Percentiles rank a stretch among this genome's conserved stretches.
Evolutionary conservation across 2,888 invertebrate genomes (phyloP).

Genomic region (Lochmaea capreae): DNA sequence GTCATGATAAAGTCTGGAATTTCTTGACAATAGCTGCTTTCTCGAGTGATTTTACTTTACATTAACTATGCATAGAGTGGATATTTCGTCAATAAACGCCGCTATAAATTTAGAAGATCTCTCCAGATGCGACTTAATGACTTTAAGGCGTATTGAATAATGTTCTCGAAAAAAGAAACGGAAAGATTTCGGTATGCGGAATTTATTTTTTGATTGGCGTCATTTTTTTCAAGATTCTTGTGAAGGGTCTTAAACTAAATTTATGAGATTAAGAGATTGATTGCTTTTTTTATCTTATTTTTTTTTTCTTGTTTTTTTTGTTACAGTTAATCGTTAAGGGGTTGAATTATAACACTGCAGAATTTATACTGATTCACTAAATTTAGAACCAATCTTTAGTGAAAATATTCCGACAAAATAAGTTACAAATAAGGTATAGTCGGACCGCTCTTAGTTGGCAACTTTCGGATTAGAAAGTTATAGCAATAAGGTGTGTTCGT

Average conservation of each 20-base stretch:
- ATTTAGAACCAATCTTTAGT: no score
- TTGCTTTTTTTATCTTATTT: background rate
- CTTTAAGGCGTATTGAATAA: conserved; percentile 30
- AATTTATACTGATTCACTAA: no score
- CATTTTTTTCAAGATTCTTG: conserved; percentile 7
- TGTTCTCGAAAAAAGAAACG: conserved; percentile 12
- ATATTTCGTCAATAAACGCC: conserved; percentile 32
- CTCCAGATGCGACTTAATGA: conserved; percentile 21
- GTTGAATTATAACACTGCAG: no score
- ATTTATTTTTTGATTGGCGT: conserved; percentile 16
- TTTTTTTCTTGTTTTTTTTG: background rate
- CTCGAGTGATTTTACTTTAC: conserved; percentile 31
- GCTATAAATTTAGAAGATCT: conserved; percentile 28
- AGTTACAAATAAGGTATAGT: no score
- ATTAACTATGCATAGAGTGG: conserved; percentile 31
- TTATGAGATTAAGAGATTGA: conserved; percentile 5
- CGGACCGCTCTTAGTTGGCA: no score
- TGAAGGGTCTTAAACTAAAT: background rate
- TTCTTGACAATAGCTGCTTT: conserved; percentile 27
- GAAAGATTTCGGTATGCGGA: conserved; percentile 6
- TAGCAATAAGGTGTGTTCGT: no score
- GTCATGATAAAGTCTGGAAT: conserved; percentile 26
- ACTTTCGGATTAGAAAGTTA: no score
- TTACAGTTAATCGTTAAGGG: no score
- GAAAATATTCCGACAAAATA: no score